phyloP scores from a whole-genome alignment of 1,140 invertebrate species.

The Drosophila sp. region DNA sequence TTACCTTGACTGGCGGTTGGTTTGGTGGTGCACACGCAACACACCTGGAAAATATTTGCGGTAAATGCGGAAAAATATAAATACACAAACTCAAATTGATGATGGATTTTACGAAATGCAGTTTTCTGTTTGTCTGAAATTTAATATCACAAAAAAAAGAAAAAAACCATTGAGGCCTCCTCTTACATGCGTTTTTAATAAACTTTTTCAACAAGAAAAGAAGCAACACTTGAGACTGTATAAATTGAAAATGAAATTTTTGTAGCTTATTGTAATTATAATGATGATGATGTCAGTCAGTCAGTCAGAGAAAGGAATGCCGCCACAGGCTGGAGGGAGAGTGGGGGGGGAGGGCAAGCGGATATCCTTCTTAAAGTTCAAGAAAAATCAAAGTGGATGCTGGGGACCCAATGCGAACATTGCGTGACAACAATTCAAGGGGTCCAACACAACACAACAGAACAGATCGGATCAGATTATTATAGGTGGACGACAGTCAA shows the following conservation, averaged over 20 bases:
- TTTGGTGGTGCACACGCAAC: constrained; percentile 28
- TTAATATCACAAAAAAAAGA: constrained; percentile 38
- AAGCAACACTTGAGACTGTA: constrained; percentile 33
- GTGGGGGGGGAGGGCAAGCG: constrained; percentile 28
- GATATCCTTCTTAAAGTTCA: constrained; percentile 71
- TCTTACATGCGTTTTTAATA: constrained; percentile 50
- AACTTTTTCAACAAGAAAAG: constrained; percentile 51
- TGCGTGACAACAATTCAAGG: constrained; percentile 13
- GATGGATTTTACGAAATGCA: constrained; percentile 36
- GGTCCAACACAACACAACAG: constrained; percentile 17
- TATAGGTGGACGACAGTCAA: constrained; percentile 48
- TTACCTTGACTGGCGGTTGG: constrained; percentile 7
- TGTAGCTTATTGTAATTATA: constrained; percentile 58
- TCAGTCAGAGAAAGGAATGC: constrained; percentile 19
- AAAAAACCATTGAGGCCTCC: not conserved
- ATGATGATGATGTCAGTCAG: constrained; percentile 54
- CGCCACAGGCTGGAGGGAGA: not conserved
- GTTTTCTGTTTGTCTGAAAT: constrained; percentile 32
- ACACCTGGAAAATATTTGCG: constrained; percentile 58
- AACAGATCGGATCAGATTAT: constrained; percentile 43
- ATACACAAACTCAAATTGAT: constrained; percentile 34
- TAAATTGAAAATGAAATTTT: constrained; percentile 60
- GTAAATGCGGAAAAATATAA: constrained; percentile 58
- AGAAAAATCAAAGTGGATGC: not conserved
- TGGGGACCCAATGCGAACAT: not conserved